A percentile compares a stretch with the other conserved stretches of the same genome.
phyloP scores from a whole-genome alignment of 2,888 invertebrate genomes.

The Tethea ocularis region DNA sequence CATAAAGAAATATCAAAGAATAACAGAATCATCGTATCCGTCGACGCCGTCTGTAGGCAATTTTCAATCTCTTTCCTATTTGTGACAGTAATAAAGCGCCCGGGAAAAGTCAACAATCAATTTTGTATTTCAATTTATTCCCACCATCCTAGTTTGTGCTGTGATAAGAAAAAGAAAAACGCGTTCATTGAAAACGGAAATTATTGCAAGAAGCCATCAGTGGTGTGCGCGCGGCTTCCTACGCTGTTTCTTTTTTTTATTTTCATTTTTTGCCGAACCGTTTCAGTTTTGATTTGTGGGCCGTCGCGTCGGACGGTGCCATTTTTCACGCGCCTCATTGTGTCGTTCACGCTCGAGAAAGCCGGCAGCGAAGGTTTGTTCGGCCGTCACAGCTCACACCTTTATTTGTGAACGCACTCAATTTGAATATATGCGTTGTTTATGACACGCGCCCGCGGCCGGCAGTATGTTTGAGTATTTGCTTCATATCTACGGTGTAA shows the following conservation, averaged over 20 bases:
- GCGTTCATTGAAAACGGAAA: conserved; percentile 83
- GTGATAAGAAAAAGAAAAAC: conserved; percentile 83
- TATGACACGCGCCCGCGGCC: not conserved
- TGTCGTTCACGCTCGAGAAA: conserved; percentile 59
- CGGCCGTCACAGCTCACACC: conserved; percentile 52
- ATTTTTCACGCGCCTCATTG: conserved; percentile 75
- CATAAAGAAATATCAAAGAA: conserved; percentile 52
- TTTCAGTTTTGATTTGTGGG: conserved; percentile 74
- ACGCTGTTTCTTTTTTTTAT: conserved; percentile 56
- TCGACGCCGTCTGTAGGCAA: conserved; percentile 67
- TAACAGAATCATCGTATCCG: conserved; percentile 63
- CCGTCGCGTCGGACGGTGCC: conserved; percentile 55
- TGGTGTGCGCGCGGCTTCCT: conserved; percentile 72
- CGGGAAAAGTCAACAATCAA: conserved; percentile 84
- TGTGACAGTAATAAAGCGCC: conserved; percentile 83
- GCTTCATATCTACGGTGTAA: not conserved
- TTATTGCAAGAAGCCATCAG: conserved; percentile 83
- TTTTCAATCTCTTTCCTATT: conserved; percentile 82
- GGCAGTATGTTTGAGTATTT: not conserved
- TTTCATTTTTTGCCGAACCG: conserved; percentile 54
- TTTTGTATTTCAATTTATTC: conserved; percentile 84
- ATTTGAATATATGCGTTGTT: conserved; percentile 51
- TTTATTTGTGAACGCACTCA: conserved; percentile 43
- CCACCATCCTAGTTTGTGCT: conserved; percentile 82
- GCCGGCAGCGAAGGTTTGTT: conserved; percentile 50